phyloP scores from a whole-genome alignment of 2,888 invertebrate genomes.

The Eristalis arbustorum region DNA sequence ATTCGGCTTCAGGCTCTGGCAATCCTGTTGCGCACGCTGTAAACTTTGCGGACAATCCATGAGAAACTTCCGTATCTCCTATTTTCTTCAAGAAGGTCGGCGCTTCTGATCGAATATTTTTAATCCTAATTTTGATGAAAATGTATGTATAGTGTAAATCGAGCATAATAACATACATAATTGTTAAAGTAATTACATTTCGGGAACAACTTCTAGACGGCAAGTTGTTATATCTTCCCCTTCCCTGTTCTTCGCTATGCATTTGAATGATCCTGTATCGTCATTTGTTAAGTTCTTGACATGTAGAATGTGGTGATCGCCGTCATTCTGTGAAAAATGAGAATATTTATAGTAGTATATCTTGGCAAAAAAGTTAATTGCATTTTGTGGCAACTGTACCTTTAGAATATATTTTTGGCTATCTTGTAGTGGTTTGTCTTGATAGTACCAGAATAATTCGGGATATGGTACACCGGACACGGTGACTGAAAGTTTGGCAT shows the following conservation, averaged over 20 bases:
- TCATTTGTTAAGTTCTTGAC: conserved; percentile 85
- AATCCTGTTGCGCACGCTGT: conserved; percentile 94
- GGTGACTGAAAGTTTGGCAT: conserved; percentile 91
- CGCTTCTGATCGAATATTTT: conserved; percentile 88
- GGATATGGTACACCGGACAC: conserved; percentile 91
- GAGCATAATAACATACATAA: conserved; percentile 25
- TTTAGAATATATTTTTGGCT: conserved; percentile 87
- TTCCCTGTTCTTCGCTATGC: conserved; percentile 89
- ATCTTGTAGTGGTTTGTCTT: conserved; percentile 87
- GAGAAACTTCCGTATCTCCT: conserved; percentile 92
- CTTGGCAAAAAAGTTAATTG: not conserved
- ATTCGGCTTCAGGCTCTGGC: conserved; percentile 93
- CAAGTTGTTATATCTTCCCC: conserved; percentile 90
- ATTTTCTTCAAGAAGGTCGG: conserved; percentile 94
- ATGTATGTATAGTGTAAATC: conserved; percentile 71
- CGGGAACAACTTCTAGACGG: conserved; percentile 88
- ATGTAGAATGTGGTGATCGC: conserved; percentile 89
- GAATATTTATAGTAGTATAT: not conserved
- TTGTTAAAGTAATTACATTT: conserved; percentile 84
- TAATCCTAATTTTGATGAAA: conserved; percentile 81
- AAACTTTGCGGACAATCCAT: conserved; percentile 94
- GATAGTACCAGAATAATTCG: conserved; percentile 92
- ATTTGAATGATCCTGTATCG: conserved; percentile 89
- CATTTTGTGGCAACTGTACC: conserved; percentile 58
- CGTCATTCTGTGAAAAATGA: conserved; percentile 83